Evolutionary conservation across 2,797 vertebrate species (phyloP), one percentile per base, ranked within the genome.

Genomic region (Allobates femoralis): DNA sequence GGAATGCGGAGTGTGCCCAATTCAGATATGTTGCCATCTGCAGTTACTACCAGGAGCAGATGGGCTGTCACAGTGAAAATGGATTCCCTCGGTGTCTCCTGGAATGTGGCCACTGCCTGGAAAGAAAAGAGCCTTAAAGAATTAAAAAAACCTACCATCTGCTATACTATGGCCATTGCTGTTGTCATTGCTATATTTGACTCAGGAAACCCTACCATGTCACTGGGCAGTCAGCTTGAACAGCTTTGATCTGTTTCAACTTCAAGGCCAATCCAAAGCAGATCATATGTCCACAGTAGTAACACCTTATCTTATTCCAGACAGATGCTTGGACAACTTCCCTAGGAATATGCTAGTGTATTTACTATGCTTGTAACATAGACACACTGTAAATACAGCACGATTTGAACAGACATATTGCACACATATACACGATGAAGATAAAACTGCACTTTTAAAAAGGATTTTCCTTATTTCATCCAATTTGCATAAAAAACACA

Each of bases 31-130:
- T 75, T 67, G 56, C 76, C 82, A 76, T 87, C 81, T 87, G 86
- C 55, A 80, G 77, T 79, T 84, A 79, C 64, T 81, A 71, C 37
- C 83, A 28, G 58, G 67, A 55, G 66, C 86, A 87, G 82, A 87
- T 87, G 86, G 86, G 26, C 82, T 76, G 66, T 79, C 46, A 66
- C 16, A 80, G 66, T 74, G 83, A 75, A 82, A 84, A 84, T 87
- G 86, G 81, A 87, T 87, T 87, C 82, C 82, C 86, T 66, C 21
- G 84, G 82, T 84, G 86, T 75, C 77, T 87, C 67, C 56, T 84
- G 86, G 86, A 87, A 87, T 87, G 75, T 67, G 58, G 55, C 69
- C 77, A 80, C 76, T 79, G 67, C 60, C 86, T 87, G 53, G 79
- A 87, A 84, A 64, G 82, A 87, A 87, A 87, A 87, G 75, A 87